Evolutionary conservation across 2,888 invertebrate genomes (phyloP).

Genomic region (Rhingia rostrata): DNA sequence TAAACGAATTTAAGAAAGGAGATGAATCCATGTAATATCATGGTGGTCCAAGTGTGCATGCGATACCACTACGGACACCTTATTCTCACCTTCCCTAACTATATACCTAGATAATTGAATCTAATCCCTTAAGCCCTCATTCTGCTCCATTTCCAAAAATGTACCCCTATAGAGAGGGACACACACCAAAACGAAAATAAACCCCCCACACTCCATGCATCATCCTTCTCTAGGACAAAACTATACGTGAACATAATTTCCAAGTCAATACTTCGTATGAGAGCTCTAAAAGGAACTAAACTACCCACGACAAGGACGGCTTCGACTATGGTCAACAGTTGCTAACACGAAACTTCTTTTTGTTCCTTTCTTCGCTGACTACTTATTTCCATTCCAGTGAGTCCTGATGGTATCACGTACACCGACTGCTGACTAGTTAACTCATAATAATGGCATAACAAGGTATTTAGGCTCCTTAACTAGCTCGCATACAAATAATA

Average conservation of each 20-base stretch:
- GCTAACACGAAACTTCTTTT: slow-evolving; percentile 43
- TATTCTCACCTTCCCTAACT: no score
- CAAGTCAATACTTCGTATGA: slow-evolving; percentile 36
- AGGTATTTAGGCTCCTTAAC: slow-evolving; percentile 72
- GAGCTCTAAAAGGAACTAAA: slow-evolving; percentile 39
- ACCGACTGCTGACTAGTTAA: slow-evolving; percentile 70
- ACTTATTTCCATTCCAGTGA: slow-evolving; percentile 60
- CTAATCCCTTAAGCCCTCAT: no score
- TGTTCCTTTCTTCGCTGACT: slow-evolving; percentile 44
- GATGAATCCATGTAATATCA: no score
- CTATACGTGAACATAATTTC: slow-evolving; percentile 54
- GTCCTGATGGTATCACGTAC: slow-evolving; percentile 72
- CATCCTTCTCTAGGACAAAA: slow-evolving; percentile 17
- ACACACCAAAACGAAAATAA: neutral
- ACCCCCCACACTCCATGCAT: slow-evolving; percentile 14
- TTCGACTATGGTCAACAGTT: slow-evolving; percentile 30
- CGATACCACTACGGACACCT: no score
- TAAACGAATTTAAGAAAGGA: no score
- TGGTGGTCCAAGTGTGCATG: no score
- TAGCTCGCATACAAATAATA: slow-evolving; percentile 60
- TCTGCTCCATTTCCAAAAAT: neutral
- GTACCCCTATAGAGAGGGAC: neutral
- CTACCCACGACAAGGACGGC: neutral
- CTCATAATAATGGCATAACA: slow-evolving; percentile 73
- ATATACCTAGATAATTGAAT: no score